Conservation (phyloP, 2,113 vertebrate genomes). For the Bufo bufo region DNA sequence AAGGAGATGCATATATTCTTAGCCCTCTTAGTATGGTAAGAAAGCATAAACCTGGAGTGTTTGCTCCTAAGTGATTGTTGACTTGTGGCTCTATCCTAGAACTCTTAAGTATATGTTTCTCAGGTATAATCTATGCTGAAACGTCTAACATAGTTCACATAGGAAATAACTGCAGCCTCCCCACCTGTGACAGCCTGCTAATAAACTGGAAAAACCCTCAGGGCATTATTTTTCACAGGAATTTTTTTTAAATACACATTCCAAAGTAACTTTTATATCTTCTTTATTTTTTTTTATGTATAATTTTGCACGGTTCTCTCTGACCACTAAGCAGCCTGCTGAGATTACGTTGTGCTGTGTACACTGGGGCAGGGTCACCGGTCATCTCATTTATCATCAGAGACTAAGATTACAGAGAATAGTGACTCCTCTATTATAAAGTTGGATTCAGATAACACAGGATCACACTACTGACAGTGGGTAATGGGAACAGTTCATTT, state of each 20-base stretch:
- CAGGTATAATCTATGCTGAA: constrained; percentile 6
- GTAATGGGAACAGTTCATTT: too few relatives aligned
- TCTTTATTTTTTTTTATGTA: too few relatives aligned
- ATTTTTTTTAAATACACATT: neutral
- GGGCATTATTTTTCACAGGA: neutral
- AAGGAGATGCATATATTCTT: too few relatives aligned
- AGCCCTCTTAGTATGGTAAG: neutral
- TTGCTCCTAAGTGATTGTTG: neutral
- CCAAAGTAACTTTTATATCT: neutral
- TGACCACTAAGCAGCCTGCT: too few relatives aligned
- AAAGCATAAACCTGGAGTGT: neutral
- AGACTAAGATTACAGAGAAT: too few relatives aligned
- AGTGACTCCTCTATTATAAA: too few relatives aligned
- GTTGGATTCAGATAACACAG: too few relatives aligned
- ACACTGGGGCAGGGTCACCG: too few relatives aligned
- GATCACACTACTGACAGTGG: too few relatives aligned
- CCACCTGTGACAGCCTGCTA: constrained; percentile 21
- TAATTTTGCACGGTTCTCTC: too few relatives aligned
- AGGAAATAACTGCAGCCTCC: constrained; percentile 5
- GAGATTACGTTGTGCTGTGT: too few relatives aligned
- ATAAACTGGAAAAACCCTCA: constrained; percentile 23
- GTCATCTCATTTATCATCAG: too few relatives aligned
- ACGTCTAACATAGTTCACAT: neutral
- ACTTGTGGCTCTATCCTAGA: neutral
- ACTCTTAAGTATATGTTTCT: neutral